Evolutionary conservation across 2,113 vertebrate genomes (phyloP).

Genomic region (Sclerurus mexicanus): DNA sequence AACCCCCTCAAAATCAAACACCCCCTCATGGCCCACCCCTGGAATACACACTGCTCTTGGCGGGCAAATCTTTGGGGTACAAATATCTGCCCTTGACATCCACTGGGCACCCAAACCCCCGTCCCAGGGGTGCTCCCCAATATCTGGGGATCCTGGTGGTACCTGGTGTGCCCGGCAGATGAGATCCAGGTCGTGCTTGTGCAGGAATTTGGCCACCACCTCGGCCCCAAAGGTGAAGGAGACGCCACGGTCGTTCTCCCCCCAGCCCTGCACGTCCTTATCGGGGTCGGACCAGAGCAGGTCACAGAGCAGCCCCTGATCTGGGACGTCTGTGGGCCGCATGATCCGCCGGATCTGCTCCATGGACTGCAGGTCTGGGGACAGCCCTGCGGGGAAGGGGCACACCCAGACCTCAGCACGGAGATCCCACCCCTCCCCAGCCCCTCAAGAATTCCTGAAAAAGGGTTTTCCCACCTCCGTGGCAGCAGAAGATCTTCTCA

Average conservation of each 20-base stretch:
- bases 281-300: slow-evolving; percentile 96
- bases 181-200: slow-evolving; percentile 97
- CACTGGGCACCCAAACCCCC: background rate
- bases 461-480: slow-evolving; percentile 80
- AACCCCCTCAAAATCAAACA: background rate
- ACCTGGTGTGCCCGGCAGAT: slow-evolving; percentile 98
- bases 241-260: slow-evolving; percentile 93
- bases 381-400: slow-evolving; percentile 72
- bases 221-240: slow-evolving; percentile 96
- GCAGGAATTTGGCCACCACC: slow-evolving; percentile 95
- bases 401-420: background rate
- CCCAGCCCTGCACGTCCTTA: slow-evolving; percentile 97
- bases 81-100: background rate
- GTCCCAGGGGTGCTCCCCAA: fast-evolving
- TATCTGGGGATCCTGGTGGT: background rate
- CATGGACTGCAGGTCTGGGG: slow-evolving; percentile 96
- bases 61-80: fast-evolving
- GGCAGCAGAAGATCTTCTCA: slow-evolving; percentile 98
- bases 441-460: background rate
- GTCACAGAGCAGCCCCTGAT: slow-evolving; percentile 95
- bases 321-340: slow-evolving; percentile 94
- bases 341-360: slow-evolving; percentile 96
- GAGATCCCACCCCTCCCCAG: background rate
- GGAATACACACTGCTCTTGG: background rate
- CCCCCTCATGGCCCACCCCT: too few species aligned